Percentiles rank a stretch among this genome's conserved stretches.
Conservation (phyloP, 2,113 vertebrate genomes). For the Oryzias curvinotus region DNA sequence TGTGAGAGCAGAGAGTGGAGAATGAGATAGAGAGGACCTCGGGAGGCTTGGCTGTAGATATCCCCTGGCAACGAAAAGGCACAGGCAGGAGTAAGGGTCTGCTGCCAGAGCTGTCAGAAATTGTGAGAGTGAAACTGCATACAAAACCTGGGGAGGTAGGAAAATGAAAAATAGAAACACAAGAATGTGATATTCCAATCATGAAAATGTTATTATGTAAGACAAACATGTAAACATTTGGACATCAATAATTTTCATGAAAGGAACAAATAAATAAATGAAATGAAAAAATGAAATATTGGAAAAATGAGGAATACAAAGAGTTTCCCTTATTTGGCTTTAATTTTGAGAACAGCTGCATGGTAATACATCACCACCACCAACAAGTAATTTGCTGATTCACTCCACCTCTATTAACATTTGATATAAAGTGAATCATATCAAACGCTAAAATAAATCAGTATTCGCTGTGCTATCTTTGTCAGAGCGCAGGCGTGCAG, state of each 20-base stretch:
- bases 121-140: constrained; percentile 3
- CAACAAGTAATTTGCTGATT: constrained; percentile 24
- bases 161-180: not conserved
- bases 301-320: too few relatives aligned
- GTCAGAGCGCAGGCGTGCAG: constrained; percentile 24
- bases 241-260: too few relatives aligned
- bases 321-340: not conserved
- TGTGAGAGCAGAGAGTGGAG: constrained; percentile 8
- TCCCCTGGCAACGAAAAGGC: constrained; percentile 26
- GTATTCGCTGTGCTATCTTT: constrained; percentile 24
- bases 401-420: constrained; percentile 27
- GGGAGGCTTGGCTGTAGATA: constrained; percentile 24
- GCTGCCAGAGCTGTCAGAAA: constrained; percentile 11
- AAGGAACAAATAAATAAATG: too few relatives aligned
- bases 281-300: too few relatives aligned
- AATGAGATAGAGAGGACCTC: constrained; percentile 28
- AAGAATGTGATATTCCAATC: not conserved
- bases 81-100: constrained; percentile 17
- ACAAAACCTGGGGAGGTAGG: not conserved
- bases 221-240: too few relatives aligned
- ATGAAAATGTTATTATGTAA: too few relatives aligned
- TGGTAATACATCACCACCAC: constrained; percentile 8
- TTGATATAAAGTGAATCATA: constrained; percentile 17
- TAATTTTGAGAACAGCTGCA: not conserved
- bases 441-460: constrained; percentile 34